Conservation (phyloP, 2,113 vertebrate genomes). For the Protobothrops mucrosquamatus region DNA sequence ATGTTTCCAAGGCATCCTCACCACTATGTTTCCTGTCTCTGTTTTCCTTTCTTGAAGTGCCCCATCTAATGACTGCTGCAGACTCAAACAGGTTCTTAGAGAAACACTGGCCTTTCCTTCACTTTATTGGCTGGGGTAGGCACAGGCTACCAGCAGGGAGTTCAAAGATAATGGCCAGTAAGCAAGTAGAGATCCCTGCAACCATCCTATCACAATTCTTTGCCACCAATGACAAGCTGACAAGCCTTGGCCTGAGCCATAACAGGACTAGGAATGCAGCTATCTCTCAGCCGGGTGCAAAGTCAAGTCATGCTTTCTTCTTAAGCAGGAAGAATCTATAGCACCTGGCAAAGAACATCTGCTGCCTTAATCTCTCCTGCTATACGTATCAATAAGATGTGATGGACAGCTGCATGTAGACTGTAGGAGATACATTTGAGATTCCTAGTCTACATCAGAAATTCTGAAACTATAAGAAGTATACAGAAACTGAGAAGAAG, state of each 20-base stretch:
- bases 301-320: background rate
- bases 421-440: background rate
- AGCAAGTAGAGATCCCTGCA: background rate
- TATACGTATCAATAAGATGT: background rate
- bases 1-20: background rate
- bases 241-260: background rate
- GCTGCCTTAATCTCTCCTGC: background rate
- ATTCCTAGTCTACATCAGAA: background rate
- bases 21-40: background rate
- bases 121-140: background rate
- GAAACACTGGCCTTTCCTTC: background rate
- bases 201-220: background rate
- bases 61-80: background rate
- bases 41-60: background rate
- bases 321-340: background rate
- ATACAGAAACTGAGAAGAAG: background rate
- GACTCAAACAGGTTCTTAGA: background rate
- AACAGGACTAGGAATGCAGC: background rate
- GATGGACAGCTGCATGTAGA: background rate
- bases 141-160: background rate
- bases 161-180: background rate
- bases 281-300: background rate
- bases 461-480: background rate
- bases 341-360: background rate
- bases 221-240: background rate